phyloP scores from a whole-genome alignment of 2,797 vertebrate genomes.

The Trachurus trachurus region DNA sequence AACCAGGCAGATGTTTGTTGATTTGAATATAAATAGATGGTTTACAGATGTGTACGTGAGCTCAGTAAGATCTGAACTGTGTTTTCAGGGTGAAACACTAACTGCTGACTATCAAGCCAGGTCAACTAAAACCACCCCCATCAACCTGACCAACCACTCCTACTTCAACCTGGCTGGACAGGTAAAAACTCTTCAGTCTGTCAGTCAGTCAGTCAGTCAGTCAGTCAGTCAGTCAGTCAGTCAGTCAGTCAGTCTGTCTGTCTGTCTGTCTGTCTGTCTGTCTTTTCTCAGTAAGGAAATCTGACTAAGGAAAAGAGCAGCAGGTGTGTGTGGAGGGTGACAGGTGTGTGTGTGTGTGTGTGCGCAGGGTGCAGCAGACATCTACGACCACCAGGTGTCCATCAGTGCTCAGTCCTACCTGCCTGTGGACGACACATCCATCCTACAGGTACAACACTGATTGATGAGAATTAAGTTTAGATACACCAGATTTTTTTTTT shows the following conservation, averaged over 20 bases:
- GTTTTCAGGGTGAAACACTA: conserved; percentile 82
- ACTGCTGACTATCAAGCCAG: conserved; percentile 88
- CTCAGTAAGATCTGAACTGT: conserved; percentile 10
- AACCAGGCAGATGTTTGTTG: background rate
- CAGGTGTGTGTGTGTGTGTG: background rate
- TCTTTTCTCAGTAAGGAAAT: no score
- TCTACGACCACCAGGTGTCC: conserved; percentile 93
- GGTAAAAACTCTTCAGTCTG: conserved; percentile 75
- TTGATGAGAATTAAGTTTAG: background rate
- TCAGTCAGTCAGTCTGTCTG: no score
- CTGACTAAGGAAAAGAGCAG: conserved; percentile 53
- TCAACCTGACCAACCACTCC: conserved; percentile 95
- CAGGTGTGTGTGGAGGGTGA: no score
- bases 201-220: no score
- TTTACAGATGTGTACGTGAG: no score
- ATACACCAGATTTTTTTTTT: no score
- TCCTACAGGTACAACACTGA: conserved; percentile 90
- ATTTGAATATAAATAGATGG: background rate
- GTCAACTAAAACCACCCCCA: conserved; percentile 89
- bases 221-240: no score
- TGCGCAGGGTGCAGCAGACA: conserved; percentile 86
- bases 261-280: no score
- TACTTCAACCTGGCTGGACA: conserved; percentile 97
- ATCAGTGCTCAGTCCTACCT: conserved; percentile 92
- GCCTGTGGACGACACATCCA: conserved; percentile 91